Evolutionary conservation across 1,140 invertebrate species (phyloP), one percentile per base, ranked within the genome.

Genomic region (Cotesia glomerata): DNA sequence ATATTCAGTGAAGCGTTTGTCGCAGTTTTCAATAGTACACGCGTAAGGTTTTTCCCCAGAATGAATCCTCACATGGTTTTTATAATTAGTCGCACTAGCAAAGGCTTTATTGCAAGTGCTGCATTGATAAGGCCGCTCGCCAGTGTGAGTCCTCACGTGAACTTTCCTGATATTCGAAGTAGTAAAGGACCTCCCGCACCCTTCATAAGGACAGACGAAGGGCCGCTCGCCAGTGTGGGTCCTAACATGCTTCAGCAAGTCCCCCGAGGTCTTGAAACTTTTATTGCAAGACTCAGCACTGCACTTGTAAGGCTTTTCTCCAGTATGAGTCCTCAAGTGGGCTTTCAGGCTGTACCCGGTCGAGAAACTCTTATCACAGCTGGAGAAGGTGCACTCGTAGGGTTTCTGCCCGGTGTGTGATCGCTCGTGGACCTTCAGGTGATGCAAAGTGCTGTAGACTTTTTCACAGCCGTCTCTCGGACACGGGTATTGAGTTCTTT

Each of bases 151-250:
- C 51, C 89, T 81, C 9, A 90, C 82, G 71, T 90, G 89, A 71
- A 86, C 84, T 85, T 93, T 93, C 35, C 91, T 85, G 51, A 92
- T 93, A 78, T 93, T 93, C n/a, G 91, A 92, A 5, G 92, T 93
- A 0, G 92, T 93, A 77, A 93, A 94, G 2, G 91, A 90, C 75
- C 91, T 86, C 26, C 89, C 89, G 82, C 92, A 94, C 26, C 90
- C 90, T 62, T 89, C 88, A 59, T 89, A 84, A 0, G 89, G 89
- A 85, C 92, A 93, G 71, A 89, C 85, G 77, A 93, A 93, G 9
- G 92, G 92, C 64, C 91, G 86, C 80, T 93, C 92, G 0, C 91
- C 92, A 71, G 92, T 93, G 79, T 93, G 92, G 18, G 90, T 93
- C 58, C 91, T 82, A 16, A 91, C 87, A 82, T 93, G 92, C 82